Base-by-base conservation (phyloP, 2,113 vertebrate genomes). In the Lepus timidus region DNA sequence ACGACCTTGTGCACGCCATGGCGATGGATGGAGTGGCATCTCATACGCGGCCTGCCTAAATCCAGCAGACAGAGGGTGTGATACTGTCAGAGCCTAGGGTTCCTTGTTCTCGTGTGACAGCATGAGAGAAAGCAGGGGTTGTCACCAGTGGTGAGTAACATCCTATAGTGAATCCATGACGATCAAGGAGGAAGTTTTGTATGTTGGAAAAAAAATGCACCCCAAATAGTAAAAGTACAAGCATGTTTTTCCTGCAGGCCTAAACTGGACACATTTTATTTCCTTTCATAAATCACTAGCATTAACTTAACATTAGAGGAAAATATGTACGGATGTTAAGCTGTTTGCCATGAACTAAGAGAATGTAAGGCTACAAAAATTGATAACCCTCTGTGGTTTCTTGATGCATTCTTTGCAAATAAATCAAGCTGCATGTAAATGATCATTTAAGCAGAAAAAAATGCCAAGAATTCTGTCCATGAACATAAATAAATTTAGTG, bases 1-100 rank as follows among this genome's bases (percentile, higher is more conserved):
- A 82, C 17, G 31, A 90, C 86, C 52, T 0, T 6, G 61, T 61
- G 44, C 78, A 1, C 67, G 17, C 25, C 51, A 96, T 22, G 75
- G 86, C 94, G 96, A 79, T 88, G 94, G 95, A 97, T 97, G 90
- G 14, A 81, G 78, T 17, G 88, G 83, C 97, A 97, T 68, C 55
- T 87, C 91, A 71, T 1, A 88, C 93, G 13, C 85, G 3, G 91
- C 33, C 87, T 80, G 0, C 95, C 6, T 61, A 88, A 83, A 31
- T 44, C 62, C 61, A 90, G 52, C 62, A 55, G 67, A 76, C 85
- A 62, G 68, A 52, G 31, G 44, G 9, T 65, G 31, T 9, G 52
- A 81, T 90, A 31, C 0, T 62, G 62, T 86, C 20, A 39, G 61
- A 76, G 58, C 25, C 14, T 14, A 55, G 88, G 31, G 29, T 85